phyloP scores from a whole-genome alignment of 2,113 vertebrate species.

The Ptilorrhoa leucosticta region DNA sequence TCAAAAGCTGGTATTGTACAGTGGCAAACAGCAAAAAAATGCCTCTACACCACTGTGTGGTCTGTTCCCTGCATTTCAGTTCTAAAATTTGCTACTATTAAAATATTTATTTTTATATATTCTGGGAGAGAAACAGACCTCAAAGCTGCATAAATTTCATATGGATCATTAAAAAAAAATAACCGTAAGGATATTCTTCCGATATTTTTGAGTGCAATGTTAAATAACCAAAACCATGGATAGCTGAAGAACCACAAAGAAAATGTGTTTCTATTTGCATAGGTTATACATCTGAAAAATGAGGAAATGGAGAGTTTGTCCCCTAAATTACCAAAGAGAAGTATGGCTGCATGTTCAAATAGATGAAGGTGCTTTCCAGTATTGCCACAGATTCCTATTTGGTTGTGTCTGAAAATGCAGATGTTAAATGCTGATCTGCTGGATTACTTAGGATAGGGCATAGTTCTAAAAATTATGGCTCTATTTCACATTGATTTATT shows the following conservation, averaged over 20 bases:
- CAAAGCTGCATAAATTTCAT: background rate
- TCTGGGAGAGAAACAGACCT: background rate
- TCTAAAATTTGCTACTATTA: background rate
- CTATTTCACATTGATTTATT: background rate
- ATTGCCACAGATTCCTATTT: background rate
- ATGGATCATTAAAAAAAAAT: rapidly evolving
- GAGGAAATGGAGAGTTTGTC: background rate
- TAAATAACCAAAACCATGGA: background rate
- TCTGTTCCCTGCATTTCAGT: background rate
- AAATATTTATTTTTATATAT: background rate
- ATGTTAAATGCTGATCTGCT: background rate
- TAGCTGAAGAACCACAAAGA: background rate
- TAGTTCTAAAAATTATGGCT: background rate
- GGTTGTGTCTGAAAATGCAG: background rate
- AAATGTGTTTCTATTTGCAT: background rate
- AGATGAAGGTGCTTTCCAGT: background rate
- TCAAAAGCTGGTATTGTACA: background rate
- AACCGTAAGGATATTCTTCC: background rate
- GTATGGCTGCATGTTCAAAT: background rate
- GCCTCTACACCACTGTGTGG: rapidly evolving
- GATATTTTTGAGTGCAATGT: background rate
- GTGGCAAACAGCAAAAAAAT: background rate
- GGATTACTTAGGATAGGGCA: background rate
- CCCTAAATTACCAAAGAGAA: background rate
- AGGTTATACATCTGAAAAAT: background rate